These are phyloP conservation scores for Watsonalla cultraria DNA, from an alignment of 2,888 invertebrate genomes.

Conservation along the genomic window DNA sequence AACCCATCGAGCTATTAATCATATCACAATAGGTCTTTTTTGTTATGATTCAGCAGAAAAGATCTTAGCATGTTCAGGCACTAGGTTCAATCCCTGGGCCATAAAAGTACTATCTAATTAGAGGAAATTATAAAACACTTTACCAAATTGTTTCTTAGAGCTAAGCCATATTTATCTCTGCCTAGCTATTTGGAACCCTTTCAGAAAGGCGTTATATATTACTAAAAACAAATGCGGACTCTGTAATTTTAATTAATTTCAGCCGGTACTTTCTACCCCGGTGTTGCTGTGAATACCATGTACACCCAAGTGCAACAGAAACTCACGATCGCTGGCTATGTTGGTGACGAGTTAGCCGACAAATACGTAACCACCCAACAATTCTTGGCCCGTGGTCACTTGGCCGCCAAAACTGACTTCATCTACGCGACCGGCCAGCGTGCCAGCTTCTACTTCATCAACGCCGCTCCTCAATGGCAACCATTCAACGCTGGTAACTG, in stretches of 20 bases:
- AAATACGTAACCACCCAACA: slow-evolving; percentile 64
- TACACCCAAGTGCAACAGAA: slow-evolving; percentile 63
- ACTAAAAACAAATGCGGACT: no score
- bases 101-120: no score
- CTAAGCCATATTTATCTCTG: no score
- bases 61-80: no score
- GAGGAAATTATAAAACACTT: no score
- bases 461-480: slow-evolving; percentile 84
- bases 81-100: no score
- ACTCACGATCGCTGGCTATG: slow-evolving; percentile 36
- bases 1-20: no score
- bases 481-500: slow-evolving; percentile 80
- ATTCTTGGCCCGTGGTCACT: slow-evolving; percentile 79
- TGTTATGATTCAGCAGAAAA: no score
- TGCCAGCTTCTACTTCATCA: slow-evolving; percentile 81
- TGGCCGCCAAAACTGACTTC: slow-evolving; percentile 80
- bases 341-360: slow-evolving; percentile 50
- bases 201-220: no score
- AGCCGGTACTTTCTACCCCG: slow-evolving; percentile 72
- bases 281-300: slow-evolving; percentile 50
- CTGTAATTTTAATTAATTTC: slow-evolving; percentile 11
- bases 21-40: no score
- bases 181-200: no score
- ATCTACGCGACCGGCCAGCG: slow-evolving; percentile 79
- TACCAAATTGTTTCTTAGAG: no score